Conservation (phyloP, 2,113 vertebrate species). For the Rhegmatorhina hoffmannsi region DNA sequence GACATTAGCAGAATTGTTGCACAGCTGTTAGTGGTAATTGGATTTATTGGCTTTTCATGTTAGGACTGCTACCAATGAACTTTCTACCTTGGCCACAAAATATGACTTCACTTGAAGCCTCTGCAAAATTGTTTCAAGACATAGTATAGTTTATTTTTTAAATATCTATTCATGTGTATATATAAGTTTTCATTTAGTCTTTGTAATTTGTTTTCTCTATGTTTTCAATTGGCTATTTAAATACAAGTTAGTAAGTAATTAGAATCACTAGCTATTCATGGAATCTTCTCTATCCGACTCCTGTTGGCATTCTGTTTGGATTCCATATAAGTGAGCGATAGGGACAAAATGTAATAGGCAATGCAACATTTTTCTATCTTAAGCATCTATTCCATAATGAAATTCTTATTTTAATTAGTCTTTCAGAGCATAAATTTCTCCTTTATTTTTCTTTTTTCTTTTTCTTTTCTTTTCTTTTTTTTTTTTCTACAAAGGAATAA, state of each 20-base stretch:
- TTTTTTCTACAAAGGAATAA: not conserved
- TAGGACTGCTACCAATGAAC: not conserved
- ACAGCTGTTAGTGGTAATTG: slow-evolving; percentile 4
- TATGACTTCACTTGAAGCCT: not conserved
- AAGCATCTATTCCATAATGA: not conserved
- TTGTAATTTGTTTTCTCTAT: not conserved
- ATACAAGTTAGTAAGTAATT: not conserved
- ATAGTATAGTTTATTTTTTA: not conserved
- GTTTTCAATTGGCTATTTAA: not conserved
- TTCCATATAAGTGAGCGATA: not conserved
- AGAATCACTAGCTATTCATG: not conserved
- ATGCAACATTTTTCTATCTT: not conserved
- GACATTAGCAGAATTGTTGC: not conserved
- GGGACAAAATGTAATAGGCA: not conserved
- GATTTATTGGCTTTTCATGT: not conserved
- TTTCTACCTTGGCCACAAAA: not conserved
- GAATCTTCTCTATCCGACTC: not conserved
- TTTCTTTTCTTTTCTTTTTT: not conserved
- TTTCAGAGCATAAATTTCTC: not conserved
- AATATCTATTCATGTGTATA: not conserved
- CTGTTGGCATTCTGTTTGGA: not conserved
- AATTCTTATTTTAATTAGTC: not conserved
- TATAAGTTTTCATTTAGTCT: not conserved
- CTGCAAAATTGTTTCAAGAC: not conserved
- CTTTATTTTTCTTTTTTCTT: not conserved